Evolutionary conservation across 1,140 invertebrate genomes (phyloP).

Genomic region (Caerostris extrusa): DNA sequence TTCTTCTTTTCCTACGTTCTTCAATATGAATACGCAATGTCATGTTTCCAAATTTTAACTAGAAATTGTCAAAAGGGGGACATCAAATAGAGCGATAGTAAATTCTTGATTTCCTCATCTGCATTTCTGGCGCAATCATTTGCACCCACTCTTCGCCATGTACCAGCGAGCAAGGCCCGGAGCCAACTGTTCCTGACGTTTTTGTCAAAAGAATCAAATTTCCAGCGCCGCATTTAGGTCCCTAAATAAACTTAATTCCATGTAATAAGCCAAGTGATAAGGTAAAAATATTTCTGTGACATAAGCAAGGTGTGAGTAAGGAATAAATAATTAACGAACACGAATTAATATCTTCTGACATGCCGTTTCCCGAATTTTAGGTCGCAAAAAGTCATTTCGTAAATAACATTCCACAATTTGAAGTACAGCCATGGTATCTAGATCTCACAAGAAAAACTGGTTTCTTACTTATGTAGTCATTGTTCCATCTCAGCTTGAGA

Average conservation of each 20-base stretch:
- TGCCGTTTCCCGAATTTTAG: too few relatives aligned
- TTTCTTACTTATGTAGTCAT: too few relatives aligned
- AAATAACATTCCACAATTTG: too few relatives aligned
- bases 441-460: too few relatives aligned
- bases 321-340: too few relatives aligned
- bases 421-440: too few relatives aligned
- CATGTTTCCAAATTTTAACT: not conserved
- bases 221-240: conserved; percentile 35
- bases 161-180: conserved; percentile 8
- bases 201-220: conserved; percentile 47
- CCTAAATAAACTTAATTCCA: conserved; percentile 41
- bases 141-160: conserved; percentile 4
- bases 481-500: too few relatives aligned
- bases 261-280: conserved; percentile 20
- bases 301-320: not conserved
- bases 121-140: not conserved
- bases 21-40: not conserved
- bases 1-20: too few relatives aligned
- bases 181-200: conserved; percentile 54
- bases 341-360: too few relatives aligned
- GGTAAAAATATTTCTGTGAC: not conserved
- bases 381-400: too few relatives aligned
- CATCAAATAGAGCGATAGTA: not conserved
- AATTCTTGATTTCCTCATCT: conserved; percentile 32
- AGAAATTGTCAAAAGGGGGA: not conserved